Evolutionary conservation across 2,113 vertebrate species (phyloP), one percentile per base, ranked within the genome.

Genomic region (Symphodus melops): DNA sequence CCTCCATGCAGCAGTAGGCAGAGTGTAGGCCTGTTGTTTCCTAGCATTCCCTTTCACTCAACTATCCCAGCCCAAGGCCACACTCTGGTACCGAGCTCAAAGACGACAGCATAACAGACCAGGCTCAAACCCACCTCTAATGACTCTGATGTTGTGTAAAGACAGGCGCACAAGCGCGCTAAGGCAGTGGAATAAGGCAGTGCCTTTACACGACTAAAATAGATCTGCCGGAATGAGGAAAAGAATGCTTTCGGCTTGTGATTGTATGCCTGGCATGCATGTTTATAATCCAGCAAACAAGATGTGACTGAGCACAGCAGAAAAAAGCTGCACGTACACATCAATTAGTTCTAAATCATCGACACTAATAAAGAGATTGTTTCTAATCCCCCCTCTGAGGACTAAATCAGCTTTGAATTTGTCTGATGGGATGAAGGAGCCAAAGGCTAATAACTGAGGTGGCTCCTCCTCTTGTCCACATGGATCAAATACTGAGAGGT

Each of bases 141-240:
- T 71, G 53, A 55, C 76, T 65, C 4, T 42, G 68, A 48, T 48
- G 67, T 48, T 58, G 9, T 21, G 55, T n/a, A 60, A 72, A 64
- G 44, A 53, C 20, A 64, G 56, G 64, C 53, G 79, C 57, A 70
- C 77, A 83, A 72, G 61, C 66, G 75, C 9, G 64, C 54, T 12
- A 8, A 75, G 64, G 60, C 57, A n/a, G 11, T 33, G 37, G 44
- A 68, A 67, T 21, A 23, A 75, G 63, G 54, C 67, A 68, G 63
- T n/a, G 60, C 20, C 56, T 69, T 74, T 33, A 44, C 51, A 41
- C 7, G 72, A 69, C 58, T 21, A 57, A 77, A 79, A 82, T 75
- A 83, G 80, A 74, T 19, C 8, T 4, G 44, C 63, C 49, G 81
- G 68, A 75, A 86, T 75, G 81, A 81, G 76, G 75, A 84, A 82